Conservation (phyloP, 2,113 vertebrate species). For the Setophaga coronata region DNA sequence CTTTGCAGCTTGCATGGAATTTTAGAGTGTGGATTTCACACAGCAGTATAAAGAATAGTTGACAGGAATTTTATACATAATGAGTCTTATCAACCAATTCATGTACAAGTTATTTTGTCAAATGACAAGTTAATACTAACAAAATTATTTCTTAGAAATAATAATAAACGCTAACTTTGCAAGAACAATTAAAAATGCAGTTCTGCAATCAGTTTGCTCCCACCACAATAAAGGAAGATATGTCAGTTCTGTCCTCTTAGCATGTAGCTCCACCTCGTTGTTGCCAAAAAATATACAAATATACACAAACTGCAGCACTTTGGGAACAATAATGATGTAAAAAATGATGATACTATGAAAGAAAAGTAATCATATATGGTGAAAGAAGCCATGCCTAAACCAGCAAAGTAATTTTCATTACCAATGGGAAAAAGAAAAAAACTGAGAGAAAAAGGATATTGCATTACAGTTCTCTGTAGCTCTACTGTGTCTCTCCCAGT, state of each 20-base stretch:
- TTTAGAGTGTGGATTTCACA: background rate
- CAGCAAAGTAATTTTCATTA: background rate
- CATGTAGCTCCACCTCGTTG: background rate
- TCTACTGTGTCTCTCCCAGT: background rate
- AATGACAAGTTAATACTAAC: background rate
- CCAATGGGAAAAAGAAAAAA: background rate
- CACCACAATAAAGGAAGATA: background rate
- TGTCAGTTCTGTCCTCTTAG: background rate
- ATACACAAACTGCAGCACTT: background rate
- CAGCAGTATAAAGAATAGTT: background rate
- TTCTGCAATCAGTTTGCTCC: background rate
- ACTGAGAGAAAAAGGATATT: background rate
- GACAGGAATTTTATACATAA: background rate
- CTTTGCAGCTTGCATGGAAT: background rate
- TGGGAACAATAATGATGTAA: background rate
- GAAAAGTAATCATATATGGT: background rate
- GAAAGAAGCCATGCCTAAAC: background rate
- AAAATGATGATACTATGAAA: background rate
- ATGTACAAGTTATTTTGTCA: background rate
- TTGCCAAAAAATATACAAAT: background rate
- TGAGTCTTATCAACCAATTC: background rate
- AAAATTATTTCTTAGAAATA: background rate
- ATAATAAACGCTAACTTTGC: background rate
- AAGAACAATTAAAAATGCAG: background rate
- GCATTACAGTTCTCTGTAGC: background rate